Conservation (phyloP, 2,797 vertebrate genomes). For the Helicolenus hilgendorfi region DNA sequence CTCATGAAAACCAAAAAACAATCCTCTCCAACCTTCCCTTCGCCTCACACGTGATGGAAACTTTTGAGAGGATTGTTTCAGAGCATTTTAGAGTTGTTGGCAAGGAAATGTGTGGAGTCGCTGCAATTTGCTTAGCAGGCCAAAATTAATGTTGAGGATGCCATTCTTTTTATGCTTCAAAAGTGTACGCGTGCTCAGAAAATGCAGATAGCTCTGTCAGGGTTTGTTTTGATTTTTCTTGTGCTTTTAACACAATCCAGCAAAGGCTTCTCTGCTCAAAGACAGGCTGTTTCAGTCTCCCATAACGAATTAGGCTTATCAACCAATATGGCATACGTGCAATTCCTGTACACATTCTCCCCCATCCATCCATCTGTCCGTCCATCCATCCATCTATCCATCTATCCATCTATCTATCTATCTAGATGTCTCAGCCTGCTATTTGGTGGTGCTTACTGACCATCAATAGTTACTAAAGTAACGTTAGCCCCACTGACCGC, state of each 20-base stretch:
- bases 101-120: constrained; percentile 24
- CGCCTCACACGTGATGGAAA: constrained; percentile 50
- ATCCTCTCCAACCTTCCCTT: constrained; percentile 53
- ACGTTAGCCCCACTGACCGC: not conserved
- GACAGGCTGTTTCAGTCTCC: constrained; percentile 36
- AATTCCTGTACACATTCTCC: constrained; percentile 22
- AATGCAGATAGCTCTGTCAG: constrained; percentile 55
- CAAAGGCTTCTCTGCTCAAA: constrained; percentile 36
- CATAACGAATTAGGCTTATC: constrained; percentile 50
- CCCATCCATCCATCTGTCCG: not conserved
- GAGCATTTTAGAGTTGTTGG: constrained; percentile 48
- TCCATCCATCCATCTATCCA: not conserved
- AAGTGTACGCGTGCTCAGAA: constrained; percentile 25
- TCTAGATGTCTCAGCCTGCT: not conserved
- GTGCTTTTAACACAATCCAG: constrained; percentile 71
- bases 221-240: constrained; percentile 59
- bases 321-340: constrained; percentile 5
- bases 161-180: constrained; percentile 55
- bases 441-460: not conserved
- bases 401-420: not conserved
- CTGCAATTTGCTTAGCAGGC: constrained; percentile 64
- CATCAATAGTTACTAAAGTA: not conserved
- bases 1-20: constrained; percentile 28
- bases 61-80: constrained; percentile 58
- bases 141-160: constrained; percentile 62